These are phyloP conservation scores for Callionymus lyra DNA, from an alignment of 2,113 vertebrate genomes.

Conservation along the genomic window DNA sequence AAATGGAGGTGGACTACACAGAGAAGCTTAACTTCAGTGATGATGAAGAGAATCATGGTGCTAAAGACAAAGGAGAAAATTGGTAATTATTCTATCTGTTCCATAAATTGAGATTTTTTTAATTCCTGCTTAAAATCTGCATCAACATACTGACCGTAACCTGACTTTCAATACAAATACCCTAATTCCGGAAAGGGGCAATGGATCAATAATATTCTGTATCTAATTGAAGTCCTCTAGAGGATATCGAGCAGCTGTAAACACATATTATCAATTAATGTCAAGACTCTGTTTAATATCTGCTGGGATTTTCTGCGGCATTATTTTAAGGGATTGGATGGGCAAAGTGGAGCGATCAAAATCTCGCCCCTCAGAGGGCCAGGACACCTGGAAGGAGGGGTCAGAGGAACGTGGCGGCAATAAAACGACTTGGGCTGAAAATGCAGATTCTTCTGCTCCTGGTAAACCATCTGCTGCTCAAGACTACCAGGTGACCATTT, in stretches of 20 bases:
- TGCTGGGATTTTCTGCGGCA: too few relatives aligned
- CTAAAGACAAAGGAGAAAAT: conserved; percentile 79
- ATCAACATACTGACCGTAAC: too few relatives aligned
- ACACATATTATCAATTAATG: too few relatives aligned
- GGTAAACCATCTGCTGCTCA: conserved; percentile 66
- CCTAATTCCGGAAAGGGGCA: too few relatives aligned
- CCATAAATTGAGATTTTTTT: not conserved
- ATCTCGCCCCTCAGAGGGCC: conserved; percentile 65
- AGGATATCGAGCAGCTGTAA: too few relatives aligned
- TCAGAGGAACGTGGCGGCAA: conserved; percentile 63
- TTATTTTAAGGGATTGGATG: conserved; percentile 64
- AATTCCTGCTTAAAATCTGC: too few relatives aligned
- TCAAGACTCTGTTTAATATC: too few relatives aligned
- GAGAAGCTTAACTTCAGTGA: conserved; percentile 98
- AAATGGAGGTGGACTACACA: conserved; percentile 97
- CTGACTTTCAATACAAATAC: not conserved
- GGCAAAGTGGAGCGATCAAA: conserved; percentile 70
- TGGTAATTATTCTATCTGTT: conserved; percentile 63
- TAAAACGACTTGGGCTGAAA: conserved; percentile 59
- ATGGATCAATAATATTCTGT: too few relatives aligned
- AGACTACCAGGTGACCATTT: conserved; percentile 75
- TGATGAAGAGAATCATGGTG: conserved; percentile 88
- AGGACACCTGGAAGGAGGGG: conserved; percentile 73
- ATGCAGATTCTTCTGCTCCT: conserved; percentile 61
- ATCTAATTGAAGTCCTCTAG: too few relatives aligned